phyloP scores from a whole-genome alignment of 2,797 vertebrate species.

The Bovichtus diacanthus region DNA sequence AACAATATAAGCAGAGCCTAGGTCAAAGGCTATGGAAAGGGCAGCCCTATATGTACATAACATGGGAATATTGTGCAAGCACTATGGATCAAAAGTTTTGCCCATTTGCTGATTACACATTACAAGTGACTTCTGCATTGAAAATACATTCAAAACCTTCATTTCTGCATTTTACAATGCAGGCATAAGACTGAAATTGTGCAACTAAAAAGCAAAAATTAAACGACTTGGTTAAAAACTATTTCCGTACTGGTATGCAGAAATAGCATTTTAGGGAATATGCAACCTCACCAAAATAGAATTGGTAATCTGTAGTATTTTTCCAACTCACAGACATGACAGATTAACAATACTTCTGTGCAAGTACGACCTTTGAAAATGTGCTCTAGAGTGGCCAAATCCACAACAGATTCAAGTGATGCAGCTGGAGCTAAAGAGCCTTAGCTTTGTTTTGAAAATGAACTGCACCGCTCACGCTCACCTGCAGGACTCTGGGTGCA shows the following conservation, averaged over 20 bases:
- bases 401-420: constrained; percentile 16
- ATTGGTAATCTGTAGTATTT: neutral
- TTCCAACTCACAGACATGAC: neutral
- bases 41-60: neutral
- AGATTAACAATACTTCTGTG: neutral
- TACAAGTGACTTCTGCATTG: neutral
- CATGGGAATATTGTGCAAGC: constrained; percentile 2
- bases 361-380: neutral
- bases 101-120: neutral
- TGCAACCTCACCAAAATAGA: neutral
- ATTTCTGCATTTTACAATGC: constrained; percentile 1
- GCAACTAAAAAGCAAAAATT: constrained; percentile 8
- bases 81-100: neutral
- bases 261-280: neutral
- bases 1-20: neutral
- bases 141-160: constrained; percentile 56
- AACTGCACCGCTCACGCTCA: constrained; percentile 36
- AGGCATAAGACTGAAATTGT: neutral
- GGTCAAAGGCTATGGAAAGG: neutral
- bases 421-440: neutral
- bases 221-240: neutral
- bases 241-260: neutral
- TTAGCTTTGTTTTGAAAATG: neutral
- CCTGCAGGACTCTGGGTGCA: constrained; percentile 20
- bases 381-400: neutral